phyloP scores from a whole-genome alignment of 2,888 invertebrate species.

The Phyto melanocephala region DNA sequence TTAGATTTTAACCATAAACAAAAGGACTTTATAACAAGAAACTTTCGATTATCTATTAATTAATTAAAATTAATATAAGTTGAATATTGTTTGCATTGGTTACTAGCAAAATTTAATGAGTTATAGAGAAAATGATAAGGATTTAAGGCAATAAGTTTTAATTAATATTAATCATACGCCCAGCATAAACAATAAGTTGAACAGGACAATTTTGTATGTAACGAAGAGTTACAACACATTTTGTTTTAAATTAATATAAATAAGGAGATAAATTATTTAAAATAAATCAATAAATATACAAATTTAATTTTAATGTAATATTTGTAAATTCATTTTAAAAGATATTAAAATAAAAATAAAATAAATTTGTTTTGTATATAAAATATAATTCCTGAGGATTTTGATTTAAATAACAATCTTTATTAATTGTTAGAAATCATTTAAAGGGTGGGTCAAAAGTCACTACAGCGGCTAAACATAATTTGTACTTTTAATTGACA shows the following conservation, averaged over 20 bases:
- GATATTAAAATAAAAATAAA: too few species aligned
- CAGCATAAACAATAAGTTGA: background rate
- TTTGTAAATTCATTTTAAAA: too few species aligned
- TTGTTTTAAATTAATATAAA: background rate
- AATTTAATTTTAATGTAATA: too few species aligned
- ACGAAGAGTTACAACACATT: too few species aligned
- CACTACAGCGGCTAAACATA: too few species aligned
- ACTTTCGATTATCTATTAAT: background rate
- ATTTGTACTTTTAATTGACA: too few species aligned
- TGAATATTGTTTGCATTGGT: background rate
- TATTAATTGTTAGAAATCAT: too few species aligned
- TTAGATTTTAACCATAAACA: background rate
- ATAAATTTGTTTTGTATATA: too few species aligned
- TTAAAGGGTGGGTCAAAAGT: too few species aligned
- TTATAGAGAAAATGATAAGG: background rate
- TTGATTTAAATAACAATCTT: too few species aligned
- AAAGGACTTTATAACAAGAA: constrained; percentile 14
- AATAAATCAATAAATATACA: too few species aligned
- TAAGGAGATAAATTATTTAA: background rate
- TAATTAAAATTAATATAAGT: constrained; percentile 18
- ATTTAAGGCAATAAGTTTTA: background rate
- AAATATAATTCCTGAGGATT: too few species aligned
- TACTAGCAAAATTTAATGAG: background rate
- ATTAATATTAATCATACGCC: constrained; percentile 22
- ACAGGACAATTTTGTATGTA: background rate